Percentiles rank a stretch among this genome's conserved stretches.
These are phyloP conservation scores for Mormoops blainvillei DNA, from an alignment of 2,113 vertebrate genomes.

Conservation along the genomic window DNA sequence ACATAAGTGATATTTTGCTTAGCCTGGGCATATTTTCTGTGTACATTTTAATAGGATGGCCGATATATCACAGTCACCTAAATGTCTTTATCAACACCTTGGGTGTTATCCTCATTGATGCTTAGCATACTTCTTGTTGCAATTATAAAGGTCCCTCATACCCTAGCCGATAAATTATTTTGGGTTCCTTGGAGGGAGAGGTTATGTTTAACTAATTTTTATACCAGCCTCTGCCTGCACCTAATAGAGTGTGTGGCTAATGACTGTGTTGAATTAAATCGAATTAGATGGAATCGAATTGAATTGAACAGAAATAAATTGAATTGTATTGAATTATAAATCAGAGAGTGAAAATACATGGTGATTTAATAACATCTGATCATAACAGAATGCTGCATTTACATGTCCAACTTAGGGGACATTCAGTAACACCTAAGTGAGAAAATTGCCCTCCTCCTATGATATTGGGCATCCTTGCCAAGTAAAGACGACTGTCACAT, in stretches of 20 bases:
- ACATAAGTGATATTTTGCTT: slow-evolving; percentile 28
- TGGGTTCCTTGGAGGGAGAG: neutral
- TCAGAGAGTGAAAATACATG: slow-evolving; percentile 32
- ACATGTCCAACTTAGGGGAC: slow-evolving; percentile 37
- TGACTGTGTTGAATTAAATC: slow-evolving; percentile 62
- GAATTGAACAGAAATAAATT: slow-evolving; percentile 69
- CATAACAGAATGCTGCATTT: slow-evolving; percentile 29
- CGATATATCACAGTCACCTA: slow-evolving; percentile 27
- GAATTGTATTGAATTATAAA: slow-evolving; percentile 63
- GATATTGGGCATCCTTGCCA: slow-evolving; percentile 19
- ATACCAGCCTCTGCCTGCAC: neutral
- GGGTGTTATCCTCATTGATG: neutral
- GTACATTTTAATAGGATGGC: slow-evolving; percentile 4
- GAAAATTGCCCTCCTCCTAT: slow-evolving; percentile 4
- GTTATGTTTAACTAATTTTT: slow-evolving; percentile 55
- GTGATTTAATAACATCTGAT: slow-evolving; percentile 42
- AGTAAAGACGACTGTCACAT: slow-evolving; percentile 12
- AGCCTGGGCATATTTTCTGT: neutral
- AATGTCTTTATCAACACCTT: slow-evolving; percentile 11
- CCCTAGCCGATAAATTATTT: slow-evolving; percentile 18
- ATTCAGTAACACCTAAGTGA: slow-evolving; percentile 40
- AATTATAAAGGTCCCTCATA: neutral
- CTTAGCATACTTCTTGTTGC: neutral
- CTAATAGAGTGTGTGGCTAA: slow-evolving; percentile 59
- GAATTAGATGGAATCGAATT: slow-evolving; percentile 63